Evolutionary conservation across 2,797 vertebrate species (phyloP).

Genomic region (Enteromius fasciolatus): DNA sequence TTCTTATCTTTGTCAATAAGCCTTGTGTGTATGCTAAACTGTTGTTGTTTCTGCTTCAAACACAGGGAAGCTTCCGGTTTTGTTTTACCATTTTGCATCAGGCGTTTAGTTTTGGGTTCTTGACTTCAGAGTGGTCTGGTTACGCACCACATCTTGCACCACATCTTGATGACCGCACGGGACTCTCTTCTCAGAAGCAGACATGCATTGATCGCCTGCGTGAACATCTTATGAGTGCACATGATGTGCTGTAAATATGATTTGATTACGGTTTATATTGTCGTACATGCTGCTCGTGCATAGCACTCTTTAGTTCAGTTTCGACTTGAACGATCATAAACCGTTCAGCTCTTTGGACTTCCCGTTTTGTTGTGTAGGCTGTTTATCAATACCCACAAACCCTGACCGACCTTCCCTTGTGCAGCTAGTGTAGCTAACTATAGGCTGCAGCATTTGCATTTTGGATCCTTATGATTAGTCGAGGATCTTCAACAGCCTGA

Average conservation of each 20-base stretch:
- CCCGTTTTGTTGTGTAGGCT: not conserved
- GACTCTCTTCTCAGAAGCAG: not conserved
- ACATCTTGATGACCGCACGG: not conserved
- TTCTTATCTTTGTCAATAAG: not conserved
- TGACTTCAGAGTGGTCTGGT: not conserved
- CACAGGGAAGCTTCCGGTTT: not conserved
- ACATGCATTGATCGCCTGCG: not conserved
- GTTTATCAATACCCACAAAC: not conserved
- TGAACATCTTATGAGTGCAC: not conserved
- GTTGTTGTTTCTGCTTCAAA: not conserved
- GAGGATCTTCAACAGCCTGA: not conserved
- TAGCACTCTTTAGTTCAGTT: not conserved
- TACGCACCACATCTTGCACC: not conserved
- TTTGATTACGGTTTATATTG: not conserved
- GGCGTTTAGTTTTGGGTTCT: not conserved
- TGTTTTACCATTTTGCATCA: not conserved
- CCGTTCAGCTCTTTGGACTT: not conserved
- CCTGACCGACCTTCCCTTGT: not conserved
- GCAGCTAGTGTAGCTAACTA: not conserved
- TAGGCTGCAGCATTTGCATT: not conserved
- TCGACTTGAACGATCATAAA: not conserved
- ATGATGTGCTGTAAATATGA: not conserved
- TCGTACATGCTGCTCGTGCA: not conserved
- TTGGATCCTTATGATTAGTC: not conserved
- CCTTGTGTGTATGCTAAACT: not conserved